A percentile compares a stretch with the other conserved stretches of the same genome.
These are phyloP conservation scores for Iphiclides podalirius DNA, from an alignment of 2,888 invertebrate genomes.

Conservation along the genomic window DNA sequence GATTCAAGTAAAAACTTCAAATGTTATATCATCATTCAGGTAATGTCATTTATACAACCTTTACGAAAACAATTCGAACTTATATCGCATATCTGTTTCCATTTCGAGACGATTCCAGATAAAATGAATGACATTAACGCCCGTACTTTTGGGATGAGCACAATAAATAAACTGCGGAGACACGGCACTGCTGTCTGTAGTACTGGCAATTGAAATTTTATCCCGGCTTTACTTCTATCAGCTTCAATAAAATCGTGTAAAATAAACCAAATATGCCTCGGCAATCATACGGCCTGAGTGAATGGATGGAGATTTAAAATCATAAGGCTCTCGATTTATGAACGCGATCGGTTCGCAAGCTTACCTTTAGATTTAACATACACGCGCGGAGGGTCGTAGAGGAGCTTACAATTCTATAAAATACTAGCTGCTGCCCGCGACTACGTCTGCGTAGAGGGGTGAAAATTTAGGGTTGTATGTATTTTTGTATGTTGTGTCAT, in stretches of 20 bases:
- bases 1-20: too few species aligned
- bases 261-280: conserved; percentile 60
- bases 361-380: conserved; percentile 17
- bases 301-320: conserved; percentile 49
- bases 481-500: too few species aligned
- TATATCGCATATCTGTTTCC: too few species aligned
- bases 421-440: too few species aligned
- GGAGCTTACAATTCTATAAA: too few species aligned
- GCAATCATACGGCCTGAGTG: conserved; percentile 31
- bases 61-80: too few species aligned
- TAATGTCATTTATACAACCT: too few species aligned
- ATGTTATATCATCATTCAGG: too few species aligned
- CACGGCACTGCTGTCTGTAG: conserved; percentile 65
- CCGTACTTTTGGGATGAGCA: conserved; percentile 58
- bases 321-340: conserved; percentile 50
- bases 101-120: conserved; percentile 44
- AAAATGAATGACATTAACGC: conserved; percentile 32
- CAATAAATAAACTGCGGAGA: conserved; percentile 74
- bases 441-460: too few species aligned
- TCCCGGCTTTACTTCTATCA: conserved; percentile 70
- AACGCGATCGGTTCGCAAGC: conserved; percentile 31
- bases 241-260: conserved; percentile 67
- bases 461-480: too few species aligned
- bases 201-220: conserved; percentile 76
- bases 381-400: too few species aligned